Base-by-base conservation (phyloP, 2,888 invertebrate species). In the Platerodrilus igneus region DNA sequence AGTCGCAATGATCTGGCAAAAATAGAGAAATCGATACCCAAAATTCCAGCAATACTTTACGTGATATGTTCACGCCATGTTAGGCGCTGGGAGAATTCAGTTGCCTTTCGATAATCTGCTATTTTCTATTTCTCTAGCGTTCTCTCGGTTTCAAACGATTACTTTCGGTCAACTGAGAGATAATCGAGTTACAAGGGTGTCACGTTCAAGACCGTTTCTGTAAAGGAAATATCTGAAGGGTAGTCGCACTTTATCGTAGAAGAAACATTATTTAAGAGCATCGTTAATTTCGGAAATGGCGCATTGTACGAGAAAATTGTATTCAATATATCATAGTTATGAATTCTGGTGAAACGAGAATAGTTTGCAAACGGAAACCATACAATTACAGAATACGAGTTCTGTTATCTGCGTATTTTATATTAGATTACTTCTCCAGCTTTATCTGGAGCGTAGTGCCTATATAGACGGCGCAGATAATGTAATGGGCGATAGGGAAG, bases 371-470 rank as follows among this genome's bases (percentile, higher is more conserved):
- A 36, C 46, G 49, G 47, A 50, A 45, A 48, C 51, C 51, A 55
- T 55, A 50, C 49, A 53, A 53, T 53, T 55, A 53, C 50, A 42
- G 45, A 38, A 41, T 50, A 51, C 48, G 52, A 53, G 51, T 49
- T 45, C 37, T 37, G 46, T 47, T 51, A 51, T 51, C 51, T 51
- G 42, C 41, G 30, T 41, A 37, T 40, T 45, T 45, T 45, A 41
- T 45, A 40, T 45, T 41, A 41, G 37, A 41, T 45, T 41, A 34
- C 37, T 33, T 37, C 19, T 29, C 25, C 28, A 40, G 30, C 36
- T 40, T 45, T 45, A 45, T 45, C 45, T 45, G 25, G 25, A 31
- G 34, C 29, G 29, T 26, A 38, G 20, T 39, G 40, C 41, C 45
- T 45, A 41, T 45, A 39, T n/a, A n/a, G 35, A 41, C 37, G 32